These are phyloP conservation scores for Panthera uncia DNA, from an alignment of 2,113 vertebrate species.

Conservation along the genomic window DNA sequence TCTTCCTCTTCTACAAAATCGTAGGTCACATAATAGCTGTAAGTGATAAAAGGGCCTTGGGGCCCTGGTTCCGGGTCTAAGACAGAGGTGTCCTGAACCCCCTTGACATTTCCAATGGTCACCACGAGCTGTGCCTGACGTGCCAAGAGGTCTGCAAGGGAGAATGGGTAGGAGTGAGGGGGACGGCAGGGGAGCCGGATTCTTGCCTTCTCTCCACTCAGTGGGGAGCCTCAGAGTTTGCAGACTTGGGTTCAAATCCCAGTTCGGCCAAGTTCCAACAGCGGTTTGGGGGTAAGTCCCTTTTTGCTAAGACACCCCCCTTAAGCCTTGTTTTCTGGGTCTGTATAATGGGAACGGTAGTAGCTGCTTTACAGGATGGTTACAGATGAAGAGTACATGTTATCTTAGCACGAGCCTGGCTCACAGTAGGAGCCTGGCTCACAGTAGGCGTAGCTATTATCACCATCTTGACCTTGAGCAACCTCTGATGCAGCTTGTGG, in stretches of 20 bases:
- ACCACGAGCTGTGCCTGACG: slow-evolving; percentile 82
- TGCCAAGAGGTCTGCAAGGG: slow-evolving; percentile 79
- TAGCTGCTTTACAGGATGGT: background rate
- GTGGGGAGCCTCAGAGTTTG: background rate
- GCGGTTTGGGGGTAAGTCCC: background rate
- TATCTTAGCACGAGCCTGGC: background rate
- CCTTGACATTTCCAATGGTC: slow-evolving; percentile 83
- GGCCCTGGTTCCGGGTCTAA: slow-evolving; percentile 62
- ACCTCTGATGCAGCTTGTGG: background rate
- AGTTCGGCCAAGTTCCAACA: background rate
- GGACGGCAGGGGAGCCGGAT: rapidly evolving
- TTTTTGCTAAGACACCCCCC: background rate
- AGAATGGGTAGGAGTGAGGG: rapidly evolving
- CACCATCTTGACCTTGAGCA: background rate
- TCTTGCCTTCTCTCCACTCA: rapidly evolving
- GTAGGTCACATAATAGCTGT: slow-evolving; percentile 88
- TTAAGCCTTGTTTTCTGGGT: background rate
- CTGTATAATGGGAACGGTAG: rapidly evolving
- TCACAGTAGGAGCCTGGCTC: rapidly evolving
- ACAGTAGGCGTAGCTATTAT: rapidly evolving
- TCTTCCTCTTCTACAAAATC: slow-evolving; percentile 80
- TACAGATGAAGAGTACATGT: rapidly evolving
- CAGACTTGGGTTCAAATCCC: background rate
- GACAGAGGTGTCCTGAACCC: slow-evolving; percentile 80
- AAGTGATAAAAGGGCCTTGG: slow-evolving; percentile 81